phyloP scores from a whole-genome alignment of 2,888 invertebrate genomes.

The Acanthococcus lagerstroemiae region DNA sequence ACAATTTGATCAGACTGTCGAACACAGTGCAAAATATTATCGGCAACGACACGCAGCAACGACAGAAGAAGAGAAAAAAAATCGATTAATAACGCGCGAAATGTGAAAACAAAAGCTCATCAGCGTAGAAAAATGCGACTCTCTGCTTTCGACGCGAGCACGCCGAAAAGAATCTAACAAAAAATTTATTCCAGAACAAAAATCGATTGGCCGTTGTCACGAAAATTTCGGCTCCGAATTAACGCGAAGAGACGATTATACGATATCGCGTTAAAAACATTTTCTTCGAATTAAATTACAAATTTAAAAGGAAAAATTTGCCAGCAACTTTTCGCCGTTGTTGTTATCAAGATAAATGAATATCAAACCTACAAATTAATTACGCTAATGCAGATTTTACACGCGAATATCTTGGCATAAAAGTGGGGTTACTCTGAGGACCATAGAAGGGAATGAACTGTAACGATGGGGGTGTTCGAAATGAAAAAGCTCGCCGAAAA shows the following conservation, averaged over 20 bases:
- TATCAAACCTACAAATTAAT: slow-evolving; percentile 26
- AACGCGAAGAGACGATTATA: not conserved
- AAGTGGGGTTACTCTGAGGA: slow-evolving; percentile 15
- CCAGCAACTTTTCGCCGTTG: not conserved
- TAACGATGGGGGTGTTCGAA: slow-evolving; percentile 9
- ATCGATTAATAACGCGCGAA: not conserved
- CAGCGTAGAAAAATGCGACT: no score
- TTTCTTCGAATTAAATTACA: slow-evolving; percentile 8
- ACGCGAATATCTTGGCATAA: slow-evolving; percentile 21
- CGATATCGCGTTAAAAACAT: not conserved
- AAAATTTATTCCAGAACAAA: no score
- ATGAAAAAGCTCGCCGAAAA: slow-evolving; percentile 15
- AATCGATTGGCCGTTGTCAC: not conserved
- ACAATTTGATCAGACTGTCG: no score
- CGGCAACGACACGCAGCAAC: no score
- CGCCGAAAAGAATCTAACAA: no score
- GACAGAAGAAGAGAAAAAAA: not conserved
- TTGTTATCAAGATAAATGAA: slow-evolving; percentile 23
- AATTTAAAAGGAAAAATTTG: slow-evolving; percentile 16
- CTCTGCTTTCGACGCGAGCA: no score
- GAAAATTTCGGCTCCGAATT: not conserved
- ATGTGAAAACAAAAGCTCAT: not conserved
- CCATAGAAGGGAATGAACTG: slow-evolving; percentile 19
- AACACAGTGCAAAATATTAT: no score
- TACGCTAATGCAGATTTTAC: slow-evolving; percentile 27